Conservation (phyloP, 2,113 vertebrate species). For the Dipodomys merriami region DNA sequence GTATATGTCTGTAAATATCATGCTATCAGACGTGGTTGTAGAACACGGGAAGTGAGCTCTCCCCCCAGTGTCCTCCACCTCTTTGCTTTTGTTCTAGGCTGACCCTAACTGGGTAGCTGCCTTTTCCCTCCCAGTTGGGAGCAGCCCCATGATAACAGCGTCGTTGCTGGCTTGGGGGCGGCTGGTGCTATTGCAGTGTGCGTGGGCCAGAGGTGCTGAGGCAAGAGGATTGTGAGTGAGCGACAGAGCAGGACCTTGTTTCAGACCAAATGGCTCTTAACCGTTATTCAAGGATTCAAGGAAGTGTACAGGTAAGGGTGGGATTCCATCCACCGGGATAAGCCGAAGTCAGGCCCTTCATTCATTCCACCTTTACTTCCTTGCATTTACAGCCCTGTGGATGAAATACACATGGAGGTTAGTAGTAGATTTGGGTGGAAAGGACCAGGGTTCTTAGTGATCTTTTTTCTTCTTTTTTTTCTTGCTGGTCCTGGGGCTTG, state of each 20-base stretch:
- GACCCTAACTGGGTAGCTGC: neutral
- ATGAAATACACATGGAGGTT: neutral
- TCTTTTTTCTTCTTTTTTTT: neutral
- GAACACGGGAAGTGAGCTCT: neutral
- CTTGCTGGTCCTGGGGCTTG: neutral
- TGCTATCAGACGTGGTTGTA: neutral
- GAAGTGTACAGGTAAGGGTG: neutral
- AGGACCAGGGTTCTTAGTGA: neutral
- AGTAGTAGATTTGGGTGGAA: slow-evolving; percentile 22
- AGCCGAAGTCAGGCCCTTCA: neutral
- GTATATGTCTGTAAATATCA: neutral
- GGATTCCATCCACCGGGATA: neutral
- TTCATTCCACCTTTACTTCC: neutral
- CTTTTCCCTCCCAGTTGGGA: neutral
- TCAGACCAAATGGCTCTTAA: neutral
- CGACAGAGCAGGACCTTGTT: neutral
- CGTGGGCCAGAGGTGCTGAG: neutral
- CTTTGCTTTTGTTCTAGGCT: neutral
- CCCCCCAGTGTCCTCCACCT: neutral
- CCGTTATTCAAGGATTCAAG: neutral
- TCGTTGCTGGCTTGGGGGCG: neutral
- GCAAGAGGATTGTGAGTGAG: neutral
- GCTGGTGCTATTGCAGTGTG: neutral
- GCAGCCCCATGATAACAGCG: neutral
- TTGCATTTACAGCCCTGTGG: neutral